These are phyloP conservation scores for Rambutsinella grinnellia DNA, from an alignment of 2,888 invertebrate species.

Conservation along the genomic window DNA sequence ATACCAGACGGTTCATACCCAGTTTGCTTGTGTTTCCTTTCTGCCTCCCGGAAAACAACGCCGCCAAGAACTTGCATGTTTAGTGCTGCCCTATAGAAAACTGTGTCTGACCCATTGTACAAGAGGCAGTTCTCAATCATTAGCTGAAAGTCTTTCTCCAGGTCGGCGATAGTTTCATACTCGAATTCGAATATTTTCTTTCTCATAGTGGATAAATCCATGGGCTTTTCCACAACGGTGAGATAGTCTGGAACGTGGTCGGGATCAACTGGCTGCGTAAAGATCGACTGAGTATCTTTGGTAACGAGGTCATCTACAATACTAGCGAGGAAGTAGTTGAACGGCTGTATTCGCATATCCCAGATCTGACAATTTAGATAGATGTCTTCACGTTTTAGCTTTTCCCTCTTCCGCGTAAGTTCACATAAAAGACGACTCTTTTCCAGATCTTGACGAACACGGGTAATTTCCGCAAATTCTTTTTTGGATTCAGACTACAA, in stretches of 20 bases:
- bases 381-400: slow-evolving; percentile 88
- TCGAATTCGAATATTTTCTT: slow-evolving; percentile 70
- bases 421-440: slow-evolving; percentile 93
- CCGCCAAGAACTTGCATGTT: slow-evolving; percentile 90
- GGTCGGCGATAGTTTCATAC: slow-evolving; percentile 73
- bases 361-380: slow-evolving; percentile 85
- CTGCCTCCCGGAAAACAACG: slow-evolving; percentile 82
- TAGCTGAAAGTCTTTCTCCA: slow-evolving; percentile 92
- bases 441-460: slow-evolving; percentile 93
- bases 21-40: slow-evolving; percentile 78
- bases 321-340: slow-evolving; percentile 82
- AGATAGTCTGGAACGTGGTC: slow-evolving; percentile 91
- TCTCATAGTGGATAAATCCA: slow-evolving; percentile 92
- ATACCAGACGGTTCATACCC: slow-evolving; percentile 73
- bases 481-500: too few relatives aligned
- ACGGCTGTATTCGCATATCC: slow-evolving; percentile 85
- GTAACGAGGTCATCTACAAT: slow-evolving; percentile 82
- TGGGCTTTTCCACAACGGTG: slow-evolving; percentile 85
- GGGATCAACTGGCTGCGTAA: slow-evolving; percentile 92
- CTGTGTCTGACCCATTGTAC: slow-evolving; percentile 95
- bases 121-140: slow-evolving; percentile 96
- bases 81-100: slow-evolving; percentile 91
- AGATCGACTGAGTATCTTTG: slow-evolving; percentile 88
- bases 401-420: slow-evolving; percentile 94
- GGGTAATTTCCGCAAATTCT: slow-evolving; percentile 86